phyloP scores from a whole-genome alignment of 2,888 invertebrate genomes.

The Oscheius myriophilus region DNA sequence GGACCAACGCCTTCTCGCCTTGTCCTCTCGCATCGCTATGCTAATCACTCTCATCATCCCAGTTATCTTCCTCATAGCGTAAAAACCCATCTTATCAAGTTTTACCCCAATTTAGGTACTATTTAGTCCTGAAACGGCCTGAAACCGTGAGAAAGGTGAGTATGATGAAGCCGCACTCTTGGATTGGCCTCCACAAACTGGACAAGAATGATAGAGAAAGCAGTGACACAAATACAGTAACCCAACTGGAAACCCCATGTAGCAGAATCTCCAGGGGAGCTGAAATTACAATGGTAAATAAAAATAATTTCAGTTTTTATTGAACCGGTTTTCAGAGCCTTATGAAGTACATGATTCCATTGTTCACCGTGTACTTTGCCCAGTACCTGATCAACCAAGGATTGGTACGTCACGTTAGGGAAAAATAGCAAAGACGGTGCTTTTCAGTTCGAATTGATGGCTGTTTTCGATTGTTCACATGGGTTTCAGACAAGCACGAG shows the following conservation, averaged over 20 bases:
- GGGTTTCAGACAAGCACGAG: constrained; percentile 48
- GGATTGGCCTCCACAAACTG: constrained; percentile 8
- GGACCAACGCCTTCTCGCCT: constrained; percentile 6
- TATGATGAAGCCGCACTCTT: constrained; percentile 4
- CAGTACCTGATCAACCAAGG: constrained; percentile 89
- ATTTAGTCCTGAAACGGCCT: constrained; percentile 15
- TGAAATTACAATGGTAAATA: too few relatives aligned
- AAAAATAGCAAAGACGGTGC: constrained; percentile 64
- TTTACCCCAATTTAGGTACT: constrained; percentile 3
- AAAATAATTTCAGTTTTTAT: not conserved
- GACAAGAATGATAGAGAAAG: not conserved
- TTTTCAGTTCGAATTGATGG: constrained; percentile 71
- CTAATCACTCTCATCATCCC: constrained; percentile 21
- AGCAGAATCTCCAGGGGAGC: too few relatives aligned
- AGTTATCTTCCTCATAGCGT: constrained; percentile 22
- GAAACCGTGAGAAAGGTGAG: not conserved
- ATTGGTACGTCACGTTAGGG: constrained; percentile 75
- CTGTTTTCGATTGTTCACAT: constrained; percentile 76
- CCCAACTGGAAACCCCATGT: too few relatives aligned
- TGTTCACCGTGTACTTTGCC: constrained; percentile 82
- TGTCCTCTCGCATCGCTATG: constrained; percentile 19
- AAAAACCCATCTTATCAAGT: not conserved
- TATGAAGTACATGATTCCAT: constrained; percentile 81
- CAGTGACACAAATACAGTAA: too few relatives aligned
- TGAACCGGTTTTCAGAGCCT: constrained; percentile 71